These are phyloP conservation scores for Teleogryllus occipitalis DNA, from an alignment of 1,140 invertebrate genomes.

Conservation along the genomic window DNA sequence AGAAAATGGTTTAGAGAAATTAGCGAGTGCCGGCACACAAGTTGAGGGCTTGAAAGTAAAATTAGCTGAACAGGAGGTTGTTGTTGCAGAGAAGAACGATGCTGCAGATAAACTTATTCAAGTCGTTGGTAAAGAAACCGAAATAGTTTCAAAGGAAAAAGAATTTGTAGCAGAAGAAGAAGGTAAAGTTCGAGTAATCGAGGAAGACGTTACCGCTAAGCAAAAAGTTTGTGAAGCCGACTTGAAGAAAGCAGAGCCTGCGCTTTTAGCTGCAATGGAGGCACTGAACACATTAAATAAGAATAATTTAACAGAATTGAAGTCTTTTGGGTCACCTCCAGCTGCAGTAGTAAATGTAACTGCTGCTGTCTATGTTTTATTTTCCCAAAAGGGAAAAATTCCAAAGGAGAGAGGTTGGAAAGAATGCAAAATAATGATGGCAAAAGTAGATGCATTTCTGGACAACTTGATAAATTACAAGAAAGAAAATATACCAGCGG, in stretches of 20 bases:
- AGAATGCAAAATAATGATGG: constrained; percentile 78
- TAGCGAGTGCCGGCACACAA: constrained; percentile 73
- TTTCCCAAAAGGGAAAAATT: constrained; percentile 77
- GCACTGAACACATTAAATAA: constrained; percentile 91
- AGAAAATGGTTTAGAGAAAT: constrained; percentile 80
- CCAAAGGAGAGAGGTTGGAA: constrained; percentile 93
- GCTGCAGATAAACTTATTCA: constrained; percentile 83
- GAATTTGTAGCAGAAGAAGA: constrained; percentile 75
- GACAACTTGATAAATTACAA: constrained; percentile 80
- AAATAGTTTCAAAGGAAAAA: constrained; percentile 82
- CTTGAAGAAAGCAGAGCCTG: constrained; percentile 83
- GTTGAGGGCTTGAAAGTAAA: constrained; percentile 65
- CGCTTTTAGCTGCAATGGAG: constrained; percentile 76
- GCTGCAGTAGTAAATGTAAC: constrained; percentile 76
- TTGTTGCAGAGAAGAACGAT: constrained; percentile 79
- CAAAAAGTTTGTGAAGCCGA: constrained; percentile 82
- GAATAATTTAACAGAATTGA: constrained; percentile 87
- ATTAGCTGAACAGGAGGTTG: constrained; percentile 80
- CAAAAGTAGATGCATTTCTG: constrained; percentile 77
- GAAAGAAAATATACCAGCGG: constrained; percentile 88
- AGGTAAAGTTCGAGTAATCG: constrained; percentile 79
- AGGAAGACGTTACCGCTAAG: constrained; percentile 75
- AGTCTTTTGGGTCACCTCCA: constrained; percentile 80
- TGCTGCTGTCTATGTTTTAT: constrained; percentile 78
- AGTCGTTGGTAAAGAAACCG: constrained; percentile 79